phyloP scores from a whole-genome alignment of 2,113 vertebrate genomes.

The Elachura formosa region DNA sequence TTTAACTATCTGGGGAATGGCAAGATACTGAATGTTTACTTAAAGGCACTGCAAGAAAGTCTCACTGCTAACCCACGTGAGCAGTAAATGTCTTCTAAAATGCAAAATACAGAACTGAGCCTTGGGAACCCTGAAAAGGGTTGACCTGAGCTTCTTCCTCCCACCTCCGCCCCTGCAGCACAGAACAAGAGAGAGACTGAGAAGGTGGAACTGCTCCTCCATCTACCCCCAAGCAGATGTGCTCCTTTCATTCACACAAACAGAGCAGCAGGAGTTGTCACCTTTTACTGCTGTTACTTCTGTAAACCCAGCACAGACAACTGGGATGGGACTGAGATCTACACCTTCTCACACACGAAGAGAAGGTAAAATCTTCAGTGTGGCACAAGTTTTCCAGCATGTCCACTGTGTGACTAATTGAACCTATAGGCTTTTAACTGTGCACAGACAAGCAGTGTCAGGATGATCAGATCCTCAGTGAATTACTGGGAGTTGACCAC shows the following conservation, averaged over 20 bases:
- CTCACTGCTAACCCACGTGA: not conserved
- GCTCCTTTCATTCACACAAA: not conserved
- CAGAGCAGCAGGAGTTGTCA: not conserved
- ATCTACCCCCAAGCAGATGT: not conserved
- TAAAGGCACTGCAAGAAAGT: not conserved
- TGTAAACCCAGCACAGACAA: not conserved
- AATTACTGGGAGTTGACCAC: not conserved
- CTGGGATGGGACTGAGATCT: not conserved
- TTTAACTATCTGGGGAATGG: not conserved
- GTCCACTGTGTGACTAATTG: accelerated
- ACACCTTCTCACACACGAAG: not conserved
- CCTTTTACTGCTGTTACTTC: not conserved
- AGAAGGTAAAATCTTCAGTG: not conserved
- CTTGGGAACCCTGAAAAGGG: not conserved
- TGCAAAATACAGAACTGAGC: not conserved
- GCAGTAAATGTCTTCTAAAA: not conserved
- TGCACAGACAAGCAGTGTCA: not conserved
- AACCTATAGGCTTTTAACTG: not conserved
- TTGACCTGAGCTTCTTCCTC: not conserved
- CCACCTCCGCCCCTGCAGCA: not conserved
- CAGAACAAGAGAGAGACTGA: not conserved
- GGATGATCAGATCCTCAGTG: not conserved
- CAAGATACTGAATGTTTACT: not conserved
- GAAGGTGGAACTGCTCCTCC: not conserved
- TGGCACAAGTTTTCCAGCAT: not conserved